Evolutionary conservation across 2,113 vertebrate genomes (phyloP), one percentile per base, ranked within the genome.

Genomic region (Trichomycterus rosablanca): DNA sequence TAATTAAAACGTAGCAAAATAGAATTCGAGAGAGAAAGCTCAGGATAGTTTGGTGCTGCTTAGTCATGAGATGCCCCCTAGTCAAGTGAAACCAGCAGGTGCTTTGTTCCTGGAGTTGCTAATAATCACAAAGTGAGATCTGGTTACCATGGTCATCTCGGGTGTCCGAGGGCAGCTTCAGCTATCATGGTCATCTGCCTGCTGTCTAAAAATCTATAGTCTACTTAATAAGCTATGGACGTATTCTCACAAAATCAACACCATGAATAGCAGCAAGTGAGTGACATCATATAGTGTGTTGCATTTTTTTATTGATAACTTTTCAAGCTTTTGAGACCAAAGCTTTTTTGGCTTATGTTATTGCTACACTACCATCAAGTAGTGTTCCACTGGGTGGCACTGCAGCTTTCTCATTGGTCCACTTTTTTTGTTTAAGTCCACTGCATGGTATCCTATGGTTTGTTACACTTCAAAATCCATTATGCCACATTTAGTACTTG

Each of bases 111-210:
- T 42, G 56, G 51, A 51, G 44, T 54, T 58, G 54, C 65, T 37
- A 40, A 53, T 67, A 59, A 64, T 46, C 65, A 60, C 26, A 59
- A 42, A 34, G 68, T 59, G 70, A 37, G 66, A 70, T 86, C 77
- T 51, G 43, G 77, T 89, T 87, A 82, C 87, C 75, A 70, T 26
- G 5, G 66, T 76, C 43, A 53, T 68, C 71, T 83, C 81, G 66
- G 57, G 55, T 78, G 68, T 60, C 62, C 59, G 57, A 71, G 0
- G 0, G 74, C 49, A 34, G 23, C 54, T 30, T 66, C 24, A 43
- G 16, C 20, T 22, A 11, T 62, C 37, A 40, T 58, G 26, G 32
- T 10, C n/a, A n/a, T n/a, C 22, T 56, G 10, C 32, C 39, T 56
- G 52, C 35, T 37, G 12, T 70, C 42, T 62, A 42, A n/a, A 32